These are phyloP conservation scores for Leptocoma aspasia DNA, from an alignment of 2,113 vertebrate genomes.

Conservation along the genomic window DNA sequence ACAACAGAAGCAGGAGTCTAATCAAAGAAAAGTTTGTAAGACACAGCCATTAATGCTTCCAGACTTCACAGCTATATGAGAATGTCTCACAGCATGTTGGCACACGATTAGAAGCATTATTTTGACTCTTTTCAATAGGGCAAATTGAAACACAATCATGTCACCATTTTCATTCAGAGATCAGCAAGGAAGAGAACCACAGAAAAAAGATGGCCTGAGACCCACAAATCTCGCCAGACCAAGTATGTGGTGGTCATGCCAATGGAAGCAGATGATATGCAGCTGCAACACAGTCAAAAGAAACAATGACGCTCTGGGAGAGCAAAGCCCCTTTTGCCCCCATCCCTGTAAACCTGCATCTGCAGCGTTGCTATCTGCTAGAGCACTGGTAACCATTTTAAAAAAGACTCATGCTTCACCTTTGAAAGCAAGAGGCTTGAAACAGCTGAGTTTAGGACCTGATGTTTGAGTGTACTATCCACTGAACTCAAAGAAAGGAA, in stretches of 20 bases:
- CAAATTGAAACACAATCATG: background rate
- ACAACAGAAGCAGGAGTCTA: background rate
- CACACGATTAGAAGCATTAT: background rate
- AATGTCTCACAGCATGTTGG: background rate
- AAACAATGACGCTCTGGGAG: background rate
- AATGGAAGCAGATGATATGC: background rate
- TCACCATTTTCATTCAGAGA: background rate
- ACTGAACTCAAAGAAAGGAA: background rate
- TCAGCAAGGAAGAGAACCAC: background rate
- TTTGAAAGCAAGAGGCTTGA: background rate
- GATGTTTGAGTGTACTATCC: background rate
- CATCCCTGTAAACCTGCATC: background rate
- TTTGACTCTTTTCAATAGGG: background rate
- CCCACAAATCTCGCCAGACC: background rate
- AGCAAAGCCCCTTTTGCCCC: background rate
- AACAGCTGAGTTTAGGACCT: background rate
- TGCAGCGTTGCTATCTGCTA: background rate
- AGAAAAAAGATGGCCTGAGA: background rate
- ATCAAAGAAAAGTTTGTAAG: background rate
- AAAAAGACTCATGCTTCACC: fast-evolving
- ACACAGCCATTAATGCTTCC: background rate
- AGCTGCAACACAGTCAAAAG: background rate
- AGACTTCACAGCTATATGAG: background rate
- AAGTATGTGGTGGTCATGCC: background rate
- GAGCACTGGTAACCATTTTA: background rate